These are phyloP conservation scores for Ceratoteleas bidentatus DNA, from an alignment of 1,140 invertebrate species.

Conservation along the genomic window DNA sequence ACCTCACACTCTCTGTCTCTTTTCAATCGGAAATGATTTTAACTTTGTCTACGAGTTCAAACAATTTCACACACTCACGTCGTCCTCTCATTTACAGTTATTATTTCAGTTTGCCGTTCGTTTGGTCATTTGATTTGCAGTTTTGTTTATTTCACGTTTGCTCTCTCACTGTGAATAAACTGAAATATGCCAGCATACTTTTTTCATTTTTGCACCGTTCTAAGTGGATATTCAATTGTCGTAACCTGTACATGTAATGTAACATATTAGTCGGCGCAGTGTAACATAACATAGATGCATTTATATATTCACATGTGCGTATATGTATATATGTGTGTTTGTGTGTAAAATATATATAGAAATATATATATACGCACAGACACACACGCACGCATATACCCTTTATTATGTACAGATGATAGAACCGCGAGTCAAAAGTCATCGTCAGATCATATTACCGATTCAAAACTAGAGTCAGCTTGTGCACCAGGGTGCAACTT, in stretches of 20 bases:
- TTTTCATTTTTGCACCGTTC: constrained; percentile 75
- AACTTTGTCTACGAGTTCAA: background rate
- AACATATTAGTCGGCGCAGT: constrained; percentile 30
- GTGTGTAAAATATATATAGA: too few relatives aligned
- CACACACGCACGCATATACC: background rate
- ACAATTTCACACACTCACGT: background rate
- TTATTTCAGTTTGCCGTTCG: constrained; percentile 53
- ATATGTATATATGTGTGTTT: constrained; percentile 10
- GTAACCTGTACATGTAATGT: constrained; percentile 36
- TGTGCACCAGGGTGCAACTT: constrained; percentile 30
- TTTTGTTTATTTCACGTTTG: constrained; percentile 66
- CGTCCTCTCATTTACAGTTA: constrained; percentile 64
- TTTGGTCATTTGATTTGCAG: constrained; percentile 67
- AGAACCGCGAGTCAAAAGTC: constrained; percentile 1
- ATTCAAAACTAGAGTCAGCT: constrained; percentile 25
- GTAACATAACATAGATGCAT: constrained; percentile 23
- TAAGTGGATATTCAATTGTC: constrained; percentile 59
- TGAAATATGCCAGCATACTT: constrained; percentile 82
- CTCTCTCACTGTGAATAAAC: constrained; percentile 57
- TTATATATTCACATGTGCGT: constrained; percentile 14
- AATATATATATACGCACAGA: background rate
- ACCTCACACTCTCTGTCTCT: background rate
- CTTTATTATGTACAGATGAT: background rate
- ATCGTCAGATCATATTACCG: constrained; percentile 8
- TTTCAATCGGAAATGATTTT: constrained; percentile 11